A percentile compares a stretch with the other conserved stretches of the same genome.
These are phyloP conservation scores for Galeopsomyia nigrocyanea DNA, from an alignment of 2,888 invertebrate species.

Conservation along the genomic window DNA sequence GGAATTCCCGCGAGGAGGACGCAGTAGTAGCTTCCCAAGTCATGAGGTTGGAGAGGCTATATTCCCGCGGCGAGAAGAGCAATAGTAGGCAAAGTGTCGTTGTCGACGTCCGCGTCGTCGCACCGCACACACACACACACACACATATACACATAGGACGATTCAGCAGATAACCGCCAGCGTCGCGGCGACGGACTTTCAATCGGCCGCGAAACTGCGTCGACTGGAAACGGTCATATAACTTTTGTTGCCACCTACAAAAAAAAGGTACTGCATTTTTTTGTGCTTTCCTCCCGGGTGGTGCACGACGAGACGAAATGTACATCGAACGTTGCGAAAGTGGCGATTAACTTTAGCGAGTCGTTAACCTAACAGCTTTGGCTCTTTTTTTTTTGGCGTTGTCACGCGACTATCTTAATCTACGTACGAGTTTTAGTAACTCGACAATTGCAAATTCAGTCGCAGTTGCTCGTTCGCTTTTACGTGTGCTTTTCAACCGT, in stretches of 20 bases:
- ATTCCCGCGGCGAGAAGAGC: neutral
- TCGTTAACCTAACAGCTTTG: constrained; percentile 52
- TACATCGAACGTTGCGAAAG: constrained; percentile 45
- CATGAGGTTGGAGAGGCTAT: too few species aligned
- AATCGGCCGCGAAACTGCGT: constrained; percentile 39
- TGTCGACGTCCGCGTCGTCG: neutral
- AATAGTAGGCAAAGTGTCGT: constrained; percentile 28
- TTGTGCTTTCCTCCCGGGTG: constrained; percentile 9
- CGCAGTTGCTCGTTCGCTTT: too few species aligned
- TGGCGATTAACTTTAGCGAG: constrained; percentile 53
- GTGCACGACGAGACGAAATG: constrained; percentile 26
- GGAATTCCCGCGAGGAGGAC: neutral
- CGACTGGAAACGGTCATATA: constrained; percentile 22
- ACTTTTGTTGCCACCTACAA: constrained; percentile 5
- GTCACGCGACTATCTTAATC: neutral
- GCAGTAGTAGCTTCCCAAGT: too few species aligned
- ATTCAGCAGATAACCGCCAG: constrained; percentile 30
- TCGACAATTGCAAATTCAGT: too few species aligned
- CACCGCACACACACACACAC: neutral
- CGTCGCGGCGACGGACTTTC: constrained; percentile 11
- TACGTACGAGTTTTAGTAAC: too few species aligned
- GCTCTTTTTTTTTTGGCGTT: constrained; percentile 40
- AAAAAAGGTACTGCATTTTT: neutral
- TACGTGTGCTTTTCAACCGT: too few species aligned
- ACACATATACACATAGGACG: too few species aligned